Evolutionary conservation across 2,888 invertebrate genomes (phyloP), one percentile per base, ranked within the genome.

Genomic region (Scelioninae gen. 1): DNA sequence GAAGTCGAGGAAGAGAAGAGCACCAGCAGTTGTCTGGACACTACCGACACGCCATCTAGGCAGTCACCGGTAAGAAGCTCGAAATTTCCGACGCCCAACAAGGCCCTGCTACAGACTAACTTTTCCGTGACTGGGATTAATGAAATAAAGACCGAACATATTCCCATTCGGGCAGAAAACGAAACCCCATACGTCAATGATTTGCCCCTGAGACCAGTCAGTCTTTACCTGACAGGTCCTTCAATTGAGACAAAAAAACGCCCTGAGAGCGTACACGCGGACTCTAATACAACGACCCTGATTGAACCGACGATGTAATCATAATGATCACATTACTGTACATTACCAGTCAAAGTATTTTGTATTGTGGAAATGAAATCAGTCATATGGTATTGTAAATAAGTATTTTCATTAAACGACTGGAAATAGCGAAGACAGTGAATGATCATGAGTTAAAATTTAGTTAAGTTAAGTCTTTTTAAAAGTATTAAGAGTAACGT

Each of bases 91-190:
- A 49, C 34, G 9, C 23, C 74, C 11, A 71, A 71, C 66, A 82
- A 78, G 32, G 71, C 86, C 9, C 75, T 90, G 66, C 84, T 91
- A 82, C 88, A 89, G 74, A 90, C 91, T 23, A 90, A 91, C 86
- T 91, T 92, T 85, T 91, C 91, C 62, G 87, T 90, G 49, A 90
- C 89, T 38, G 89, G 89, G 53, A 88, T 89, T 66, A 90, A 90
- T 69, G 89, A 91, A 51, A 90, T 91, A 72, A 88, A 84, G 81
- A 90, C 89, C 60, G 87, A 88, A 45, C 84, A 81, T 29, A 85
- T 88, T 34, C 81, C 82, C 10, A 56, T 62, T 6, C 34, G 58
- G 0, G 31, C 51, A 9, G 45, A 75, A 0, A 71, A 63, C 31
- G 51, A 80, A 31, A 68, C 11, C 8, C 9, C 62, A 13, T 78